Base-by-base conservation (phyloP, 2,113 vertebrate species). In the Fulica atra region DNA sequence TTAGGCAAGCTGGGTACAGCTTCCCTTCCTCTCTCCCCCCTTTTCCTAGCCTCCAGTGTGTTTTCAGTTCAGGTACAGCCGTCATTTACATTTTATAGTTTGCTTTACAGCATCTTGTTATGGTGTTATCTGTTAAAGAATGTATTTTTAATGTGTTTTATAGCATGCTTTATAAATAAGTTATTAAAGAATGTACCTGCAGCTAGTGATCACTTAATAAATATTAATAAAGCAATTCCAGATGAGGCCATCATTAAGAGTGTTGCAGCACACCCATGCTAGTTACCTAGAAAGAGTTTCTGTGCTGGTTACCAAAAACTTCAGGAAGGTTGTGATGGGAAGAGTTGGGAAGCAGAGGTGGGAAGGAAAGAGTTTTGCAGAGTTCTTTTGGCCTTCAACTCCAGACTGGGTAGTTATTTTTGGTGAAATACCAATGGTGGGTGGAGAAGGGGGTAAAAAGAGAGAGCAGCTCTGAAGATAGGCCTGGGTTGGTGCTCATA, bases 111-210 rank as follows among this genome's bases (percentile, higher is more conserved):
- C 76, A 86, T 96, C 96, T 94, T 96, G 94, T 97, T 92, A 96
- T 95, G 97, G 96, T 2, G 16, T 96, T 93, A 88, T 97, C 97
- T 98, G 97, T 97, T 97, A 98, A 96, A 97, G 88, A 94, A 98
- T 98, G 97, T 97, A 97, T 98, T 98, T 98, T 98, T 98, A 98
- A 98, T 98, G 97, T 96, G 93, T 92, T 98, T 97, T 98, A 97
- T 97, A 97, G 94, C 88, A 76, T 66, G 89, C 92, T 25, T 95
- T 97, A 98, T 98, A 98, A 98, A 98, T 98, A 97, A 98, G 92
- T 97, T 97, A 96, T 91, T 94, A 95, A 98, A 96, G 93, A 97
- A 97, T 92, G 93, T 97, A 98, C 95, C 97, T 97, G 97, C 92
- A 97, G 92, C 96, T 97, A 97, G 96, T 46, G 94, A 97, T 97